phyloP scores from a whole-genome alignment of 2,888 invertebrate genomes.

The Pyrgus malvae region DNA sequence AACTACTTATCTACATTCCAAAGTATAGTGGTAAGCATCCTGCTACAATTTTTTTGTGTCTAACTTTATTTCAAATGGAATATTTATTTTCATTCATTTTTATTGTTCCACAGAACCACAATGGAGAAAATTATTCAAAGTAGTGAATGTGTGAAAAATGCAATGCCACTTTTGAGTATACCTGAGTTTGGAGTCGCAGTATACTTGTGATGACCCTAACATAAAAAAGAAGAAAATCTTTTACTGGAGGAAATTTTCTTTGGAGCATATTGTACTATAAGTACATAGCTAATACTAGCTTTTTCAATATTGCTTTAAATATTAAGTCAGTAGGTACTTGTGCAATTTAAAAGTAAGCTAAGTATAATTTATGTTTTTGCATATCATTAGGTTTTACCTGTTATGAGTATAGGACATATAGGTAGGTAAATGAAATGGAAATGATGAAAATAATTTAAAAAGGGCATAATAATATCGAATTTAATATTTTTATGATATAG shows the following conservation, averaged over 20 bases:
- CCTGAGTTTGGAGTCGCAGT: background rate
- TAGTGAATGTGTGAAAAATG: conserved; percentile 36
- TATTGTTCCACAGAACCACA: conserved; percentile 59
- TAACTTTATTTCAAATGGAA: too few species aligned
- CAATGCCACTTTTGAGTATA: background rate
- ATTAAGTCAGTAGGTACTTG: background rate
- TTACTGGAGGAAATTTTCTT: background rate
- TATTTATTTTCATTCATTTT: background rate
- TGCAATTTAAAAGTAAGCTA: background rate
- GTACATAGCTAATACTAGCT: background rate
- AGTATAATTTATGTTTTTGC: background rate
- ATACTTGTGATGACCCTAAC: background rate
- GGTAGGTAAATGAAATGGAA: too few species aligned
- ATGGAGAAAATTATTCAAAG: conserved; percentile 57
- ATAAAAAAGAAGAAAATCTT: background rate
- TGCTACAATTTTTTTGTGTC: too few species aligned
- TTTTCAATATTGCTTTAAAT: background rate
- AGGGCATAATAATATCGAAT: too few species aligned
- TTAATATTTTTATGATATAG: too few species aligned
- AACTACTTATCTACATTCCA: conserved; percentile 70
- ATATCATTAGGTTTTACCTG: too few species aligned
- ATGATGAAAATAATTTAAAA: too few species aligned
- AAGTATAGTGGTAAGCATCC: conserved; percentile 70
- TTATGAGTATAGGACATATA: too few species aligned
- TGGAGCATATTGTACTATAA: background rate